phyloP scores from a whole-genome alignment of 1,140 invertebrate genomes.

The Cepaea nemoralis region DNA sequence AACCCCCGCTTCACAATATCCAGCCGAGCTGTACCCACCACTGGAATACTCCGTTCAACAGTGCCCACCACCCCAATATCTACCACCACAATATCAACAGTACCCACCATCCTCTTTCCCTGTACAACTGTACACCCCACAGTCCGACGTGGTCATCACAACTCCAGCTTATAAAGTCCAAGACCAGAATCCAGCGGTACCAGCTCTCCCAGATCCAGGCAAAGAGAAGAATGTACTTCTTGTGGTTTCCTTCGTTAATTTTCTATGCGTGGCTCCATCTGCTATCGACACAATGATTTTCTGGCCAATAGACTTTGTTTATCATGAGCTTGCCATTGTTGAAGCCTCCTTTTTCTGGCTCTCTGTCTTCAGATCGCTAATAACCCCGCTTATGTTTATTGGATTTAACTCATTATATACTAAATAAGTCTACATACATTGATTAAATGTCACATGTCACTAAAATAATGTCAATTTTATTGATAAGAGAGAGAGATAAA shows the following conservation, averaged over 20 bases:
- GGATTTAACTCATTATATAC: too few relatives aligned
- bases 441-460: too few relatives aligned
- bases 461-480: too few relatives aligned
- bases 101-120: too few relatives aligned
- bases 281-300: background rate
- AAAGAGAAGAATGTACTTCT: background rate
- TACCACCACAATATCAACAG: background rate
- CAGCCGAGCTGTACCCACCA: background rate
- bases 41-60: background rate
- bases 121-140: too few relatives aligned
- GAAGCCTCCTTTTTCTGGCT: too few relatives aligned
- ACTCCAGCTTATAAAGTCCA: background rate
- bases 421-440: too few relatives aligned
- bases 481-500: too few relatives aligned
- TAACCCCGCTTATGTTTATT: too few relatives aligned
- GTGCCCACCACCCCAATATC: background rate
- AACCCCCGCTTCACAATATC: background rate
- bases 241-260: background rate
- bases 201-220: background rate
- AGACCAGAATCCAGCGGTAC: background rate
- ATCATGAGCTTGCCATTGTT: too few relatives aligned
- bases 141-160: background rate
- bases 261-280: background rate
- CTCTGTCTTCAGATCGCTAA: too few relatives aligned
- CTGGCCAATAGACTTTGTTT: too few relatives aligned